Conservation (phyloP, 1,140 invertebrate species). For the Heliconius hewitsoni region DNA sequence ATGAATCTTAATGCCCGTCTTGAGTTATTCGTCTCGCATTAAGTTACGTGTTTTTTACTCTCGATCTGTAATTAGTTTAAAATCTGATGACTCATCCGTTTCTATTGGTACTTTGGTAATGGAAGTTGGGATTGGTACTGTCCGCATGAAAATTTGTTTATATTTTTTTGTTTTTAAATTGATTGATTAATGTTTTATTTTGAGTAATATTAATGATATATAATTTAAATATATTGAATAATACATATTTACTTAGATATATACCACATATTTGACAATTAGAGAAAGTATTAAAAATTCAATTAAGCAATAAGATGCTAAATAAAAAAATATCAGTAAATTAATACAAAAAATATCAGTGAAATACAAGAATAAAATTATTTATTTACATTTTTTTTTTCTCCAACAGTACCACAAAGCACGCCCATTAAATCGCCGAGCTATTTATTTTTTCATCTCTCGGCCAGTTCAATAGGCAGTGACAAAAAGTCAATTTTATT, state of each 20-base stretch:
- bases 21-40: slow-evolving; percentile 65
- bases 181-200: not conserved
- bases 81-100: slow-evolving; percentile 74
- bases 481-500: slow-evolving; percentile 37
- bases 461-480: slow-evolving; percentile 30
- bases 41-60: slow-evolving; percentile 59
- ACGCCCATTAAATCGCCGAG: slow-evolving; percentile 32
- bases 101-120: slow-evolving; percentile 70
- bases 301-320: not conserved
- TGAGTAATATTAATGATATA: not conserved
- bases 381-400: slow-evolving; percentile 4
- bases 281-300: not conserved
- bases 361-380: not conserved
- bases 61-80: slow-evolving; percentile 73
- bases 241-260: not conserved
- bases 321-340: not conserved
- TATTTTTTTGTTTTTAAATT: not conserved
- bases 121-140: slow-evolving; percentile 57
- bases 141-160: slow-evolving; percentile 39
- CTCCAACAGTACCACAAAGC: slow-evolving; percentile 33
- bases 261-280: not conserved
- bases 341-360: not conserved
- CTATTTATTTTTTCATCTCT: slow-evolving; percentile 37
- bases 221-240: not conserved
- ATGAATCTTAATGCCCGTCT: slow-evolving; percentile 54